Percentiles rank a stretch among this genome's conserved stretches.
These are phyloP conservation scores for Tinea trinotella DNA, from an alignment of 2,888 invertebrate species.

Conservation along the genomic window DNA sequence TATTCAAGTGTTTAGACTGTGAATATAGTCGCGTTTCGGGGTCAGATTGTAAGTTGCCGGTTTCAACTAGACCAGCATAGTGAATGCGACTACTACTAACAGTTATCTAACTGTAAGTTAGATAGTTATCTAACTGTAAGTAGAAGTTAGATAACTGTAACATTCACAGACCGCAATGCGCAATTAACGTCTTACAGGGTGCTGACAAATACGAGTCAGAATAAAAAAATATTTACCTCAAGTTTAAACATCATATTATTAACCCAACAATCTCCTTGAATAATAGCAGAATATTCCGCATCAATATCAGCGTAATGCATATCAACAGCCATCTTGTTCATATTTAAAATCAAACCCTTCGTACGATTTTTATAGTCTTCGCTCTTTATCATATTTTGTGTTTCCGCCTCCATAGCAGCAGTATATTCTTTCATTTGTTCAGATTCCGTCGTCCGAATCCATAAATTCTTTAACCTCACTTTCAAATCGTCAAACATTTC, in stretches of 20 bases:
- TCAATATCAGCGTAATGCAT: slow-evolving; percentile 2
- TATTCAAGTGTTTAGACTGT: too few relatives aligned
- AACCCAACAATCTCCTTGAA: slow-evolving; percentile 42
- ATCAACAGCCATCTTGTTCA: background rate
- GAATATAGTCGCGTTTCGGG: too few relatives aligned
- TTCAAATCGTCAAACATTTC: slow-evolving; percentile 27
- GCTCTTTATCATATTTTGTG: background rate
- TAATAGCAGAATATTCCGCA: slow-evolving; percentile 32
- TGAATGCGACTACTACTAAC: too few relatives aligned
- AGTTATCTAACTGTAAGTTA: too few relatives aligned
- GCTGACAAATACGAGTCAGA: too few relatives aligned
- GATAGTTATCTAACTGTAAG: too few relatives aligned
- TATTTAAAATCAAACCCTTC: background rate
- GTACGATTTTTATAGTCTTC: slow-evolving; percentile 11
- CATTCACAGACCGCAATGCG: too few relatives aligned
- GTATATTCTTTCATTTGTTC: background rate
- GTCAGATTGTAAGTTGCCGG: too few relatives aligned
- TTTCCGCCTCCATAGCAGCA: background rate
- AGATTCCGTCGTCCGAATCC: slow-evolving; percentile 13
- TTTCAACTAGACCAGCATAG: too few relatives aligned
- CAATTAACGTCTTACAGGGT: too few relatives aligned
- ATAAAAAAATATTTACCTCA: slow-evolving; percentile 32
- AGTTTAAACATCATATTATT: slow-evolving; percentile 40
- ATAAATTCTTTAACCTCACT: slow-evolving; percentile 27
- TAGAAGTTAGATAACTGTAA: too few relatives aligned